These are phyloP conservation scores for Grapholita molesta DNA, from an alignment of 1,140 invertebrate genomes.

Conservation along the genomic window DNA sequence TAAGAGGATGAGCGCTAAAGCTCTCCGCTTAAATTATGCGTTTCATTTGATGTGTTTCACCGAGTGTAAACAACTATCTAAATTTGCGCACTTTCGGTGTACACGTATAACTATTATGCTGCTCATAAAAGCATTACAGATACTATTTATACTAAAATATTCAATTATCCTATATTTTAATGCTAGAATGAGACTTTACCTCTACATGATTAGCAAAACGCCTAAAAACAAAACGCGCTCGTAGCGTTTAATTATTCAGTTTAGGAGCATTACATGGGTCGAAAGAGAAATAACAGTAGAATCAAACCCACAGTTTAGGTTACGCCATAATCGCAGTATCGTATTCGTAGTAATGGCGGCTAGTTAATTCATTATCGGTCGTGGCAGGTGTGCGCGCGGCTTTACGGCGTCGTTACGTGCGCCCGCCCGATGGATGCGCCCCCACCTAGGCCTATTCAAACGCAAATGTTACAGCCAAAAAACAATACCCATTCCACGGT, in stretches of 20 bases:
- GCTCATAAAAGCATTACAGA: background rate
- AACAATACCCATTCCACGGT: conserved; percentile 43
- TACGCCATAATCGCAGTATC: conserved; percentile 52
- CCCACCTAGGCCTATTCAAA: conserved; percentile 4
- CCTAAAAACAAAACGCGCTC: background rate
- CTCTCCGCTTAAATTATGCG: conserved; percentile 54
- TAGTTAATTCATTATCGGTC: conserved; percentile 67
- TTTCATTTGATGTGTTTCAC: conserved; percentile 23
- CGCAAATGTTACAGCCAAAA: conserved; percentile 2
- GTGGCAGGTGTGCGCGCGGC: conserved; percentile 60
- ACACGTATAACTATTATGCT: background rate
- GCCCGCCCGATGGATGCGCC: conserved; percentile 1
- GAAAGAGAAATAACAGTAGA: conserved; percentile 38
- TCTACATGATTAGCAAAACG: background rate
- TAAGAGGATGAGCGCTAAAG: conserved; percentile 63
- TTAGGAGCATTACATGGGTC: background rate
- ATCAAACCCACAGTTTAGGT: conserved; percentile 43
- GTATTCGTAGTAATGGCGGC: conserved; percentile 52
- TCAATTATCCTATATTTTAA: too few relatives aligned
- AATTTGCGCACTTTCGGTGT: background rate
- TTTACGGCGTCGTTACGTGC: conserved; percentile 61
- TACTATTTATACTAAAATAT: too few relatives aligned
- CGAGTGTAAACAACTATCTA: conserved; percentile 30
- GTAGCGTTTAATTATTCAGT: background rate
- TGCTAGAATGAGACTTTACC: too few relatives aligned